Conservation (phyloP, 2,797 vertebrate genomes). For the Pogoniulus pusillus region DNA sequence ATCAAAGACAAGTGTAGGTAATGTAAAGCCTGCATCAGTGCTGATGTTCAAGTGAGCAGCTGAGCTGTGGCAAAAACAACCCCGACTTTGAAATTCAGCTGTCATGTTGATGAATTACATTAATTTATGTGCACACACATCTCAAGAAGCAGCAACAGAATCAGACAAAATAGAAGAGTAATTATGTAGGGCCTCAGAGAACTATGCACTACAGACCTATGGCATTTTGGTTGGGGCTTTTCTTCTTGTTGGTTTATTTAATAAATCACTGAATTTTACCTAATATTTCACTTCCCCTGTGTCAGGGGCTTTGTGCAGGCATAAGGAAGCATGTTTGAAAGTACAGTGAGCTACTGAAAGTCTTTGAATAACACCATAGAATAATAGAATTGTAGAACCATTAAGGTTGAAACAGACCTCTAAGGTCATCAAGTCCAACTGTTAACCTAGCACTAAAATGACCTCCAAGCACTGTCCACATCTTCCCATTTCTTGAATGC, state of each 20-base stretch:
- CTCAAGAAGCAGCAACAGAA: not conserved
- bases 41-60: not conserved
- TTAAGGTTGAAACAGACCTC: too few relatives aligned
- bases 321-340: not conserved
- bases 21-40: not conserved
- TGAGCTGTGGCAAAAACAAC: not conserved
- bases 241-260: not conserved
- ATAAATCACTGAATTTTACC: not conserved
- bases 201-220: not conserved
- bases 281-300: not conserved
- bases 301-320: not conserved
- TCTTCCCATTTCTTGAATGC: too few relatives aligned
- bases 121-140: slow-evolving; percentile 27
- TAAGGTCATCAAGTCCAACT: too few relatives aligned
- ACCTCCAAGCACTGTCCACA: too few relatives aligned
- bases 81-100: slow-evolving; percentile 11
- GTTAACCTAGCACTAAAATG: too few relatives aligned
- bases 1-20: not conserved
- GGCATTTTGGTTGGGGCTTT: too few relatives aligned
- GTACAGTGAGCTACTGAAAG: not conserved
- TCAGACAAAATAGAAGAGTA: not conserved
- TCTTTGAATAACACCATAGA: not conserved
- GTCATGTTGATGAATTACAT: slow-evolving; percentile 30
- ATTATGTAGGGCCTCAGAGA: not conserved
- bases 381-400: too few relatives aligned